Conservation (phyloP, 2,113 vertebrate genomes). For the Hydrochoerus hydrochaeris region DNA sequence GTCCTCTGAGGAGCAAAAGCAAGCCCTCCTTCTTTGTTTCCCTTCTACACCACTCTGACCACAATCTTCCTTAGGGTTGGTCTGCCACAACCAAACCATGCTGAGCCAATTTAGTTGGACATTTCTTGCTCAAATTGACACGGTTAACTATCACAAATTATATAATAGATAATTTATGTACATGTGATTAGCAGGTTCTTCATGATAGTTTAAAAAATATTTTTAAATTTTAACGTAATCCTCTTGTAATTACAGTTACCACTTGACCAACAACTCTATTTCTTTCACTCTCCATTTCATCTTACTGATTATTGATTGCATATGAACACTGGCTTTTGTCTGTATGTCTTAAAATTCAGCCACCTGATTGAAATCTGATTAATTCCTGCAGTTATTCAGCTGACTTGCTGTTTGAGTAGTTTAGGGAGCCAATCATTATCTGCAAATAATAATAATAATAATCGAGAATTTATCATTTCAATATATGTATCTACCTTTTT, state of each 20-base stretch:
- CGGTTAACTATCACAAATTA: not conserved
- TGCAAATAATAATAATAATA: not conserved
- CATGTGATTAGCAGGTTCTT: not conserved
- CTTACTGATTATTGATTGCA: not conserved
- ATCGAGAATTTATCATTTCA: not conserved
- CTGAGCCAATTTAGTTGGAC: not conserved
- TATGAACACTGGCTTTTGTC: not conserved
- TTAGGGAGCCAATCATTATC: not conserved
- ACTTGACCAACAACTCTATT: not conserved
- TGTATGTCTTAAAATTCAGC: slow-evolving; percentile 44
- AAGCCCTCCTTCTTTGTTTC: not conserved
- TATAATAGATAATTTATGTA: not conserved
- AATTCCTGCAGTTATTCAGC: slow-evolving; percentile 6
- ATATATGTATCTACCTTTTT: not conserved
- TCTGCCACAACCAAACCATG: not conserved
- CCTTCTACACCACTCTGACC: not conserved
- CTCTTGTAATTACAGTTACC: not conserved
- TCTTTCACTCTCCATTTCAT: not conserved
- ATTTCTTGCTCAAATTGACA: not conserved
- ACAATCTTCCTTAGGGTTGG: not conserved
- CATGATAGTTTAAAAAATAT: not conserved
- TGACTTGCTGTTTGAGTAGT: slow-evolving; percentile 34
- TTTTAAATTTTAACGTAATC: not conserved
- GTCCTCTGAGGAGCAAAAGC: not conserved
- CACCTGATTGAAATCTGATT: not conserved